These are phyloP conservation scores for Apodemia duryi DNA, from an alignment of 2,888 invertebrate species.

Conservation along the genomic window DNA sequence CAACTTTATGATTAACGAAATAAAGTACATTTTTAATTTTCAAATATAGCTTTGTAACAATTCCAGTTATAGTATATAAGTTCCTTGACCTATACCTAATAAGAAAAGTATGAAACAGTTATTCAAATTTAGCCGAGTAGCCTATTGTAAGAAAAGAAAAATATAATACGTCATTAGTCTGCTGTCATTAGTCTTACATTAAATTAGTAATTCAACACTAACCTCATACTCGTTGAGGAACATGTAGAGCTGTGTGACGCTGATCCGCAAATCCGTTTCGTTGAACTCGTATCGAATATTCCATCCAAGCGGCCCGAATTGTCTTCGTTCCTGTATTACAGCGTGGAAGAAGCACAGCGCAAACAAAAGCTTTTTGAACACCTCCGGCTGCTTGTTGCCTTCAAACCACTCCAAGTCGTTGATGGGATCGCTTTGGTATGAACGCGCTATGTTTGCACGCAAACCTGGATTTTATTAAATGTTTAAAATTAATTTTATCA, in stretches of 20 bases:
- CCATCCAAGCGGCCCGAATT: constrained; percentile 97
- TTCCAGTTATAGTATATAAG: too few relatives aligned
- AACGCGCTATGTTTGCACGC: constrained; percentile 90
- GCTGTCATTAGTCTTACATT: not conserved
- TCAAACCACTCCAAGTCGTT: constrained; percentile 93
- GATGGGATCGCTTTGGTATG: constrained; percentile 92
- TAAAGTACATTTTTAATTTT: too few relatives aligned
- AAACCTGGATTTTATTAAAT: constrained; percentile 57
- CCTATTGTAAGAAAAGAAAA: not conserved
- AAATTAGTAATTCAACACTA: constrained; percentile 33
- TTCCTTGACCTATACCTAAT: too few relatives aligned
- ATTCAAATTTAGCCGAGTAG: too few relatives aligned
- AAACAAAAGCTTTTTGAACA: constrained; percentile 92
- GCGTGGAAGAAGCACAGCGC: constrained; percentile 97
- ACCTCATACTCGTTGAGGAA: constrained; percentile 89
- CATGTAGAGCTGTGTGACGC: constrained; percentile 92
- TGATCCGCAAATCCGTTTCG: constrained; percentile 95
- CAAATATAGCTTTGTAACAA: too few relatives aligned
- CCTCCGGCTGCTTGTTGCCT: constrained; percentile 85
- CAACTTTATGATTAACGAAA: too few relatives aligned
- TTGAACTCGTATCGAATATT: constrained; percentile 97
- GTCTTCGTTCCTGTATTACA: constrained; percentile 92
- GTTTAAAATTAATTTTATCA: too few relatives aligned
- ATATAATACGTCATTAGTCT: not conserved
- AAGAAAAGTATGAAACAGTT: too few relatives aligned